Conservation (phyloP, 2,113 vertebrate genomes). For the Toxostoma redivivum region DNA sequence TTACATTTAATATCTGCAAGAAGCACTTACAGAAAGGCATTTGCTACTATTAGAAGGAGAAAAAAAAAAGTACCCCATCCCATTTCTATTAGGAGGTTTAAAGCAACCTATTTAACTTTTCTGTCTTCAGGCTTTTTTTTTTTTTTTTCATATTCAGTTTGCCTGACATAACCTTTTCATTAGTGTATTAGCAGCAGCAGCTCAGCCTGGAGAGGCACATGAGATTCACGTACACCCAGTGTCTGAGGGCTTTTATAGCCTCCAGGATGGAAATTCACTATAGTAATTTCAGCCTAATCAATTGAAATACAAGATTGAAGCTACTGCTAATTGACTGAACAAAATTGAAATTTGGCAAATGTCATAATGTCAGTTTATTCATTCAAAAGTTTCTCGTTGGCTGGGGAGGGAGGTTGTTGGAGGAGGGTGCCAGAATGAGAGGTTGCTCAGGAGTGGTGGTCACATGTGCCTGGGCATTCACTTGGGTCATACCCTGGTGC, state of each 20-base stretch:
- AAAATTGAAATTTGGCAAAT: background rate
- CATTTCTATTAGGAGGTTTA: constrained; percentile 19
- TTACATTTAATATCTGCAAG: constrained; percentile 31
- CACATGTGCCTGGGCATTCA: background rate
- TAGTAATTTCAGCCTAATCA: constrained; percentile 32
- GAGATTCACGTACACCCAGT: background rate
- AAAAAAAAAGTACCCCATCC: background rate
- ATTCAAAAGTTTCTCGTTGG: background rate
- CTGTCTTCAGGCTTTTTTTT: background rate
- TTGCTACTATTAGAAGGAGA: background rate
- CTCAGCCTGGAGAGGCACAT: background rate
- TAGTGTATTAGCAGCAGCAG: background rate
- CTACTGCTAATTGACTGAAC: background rate
- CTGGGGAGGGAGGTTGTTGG: background rate
- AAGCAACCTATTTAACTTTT: constrained; percentile 29
- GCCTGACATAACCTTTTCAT: constrained; percentile 8
- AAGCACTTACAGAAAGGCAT: background rate
- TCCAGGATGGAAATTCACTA: constrained; percentile 29
- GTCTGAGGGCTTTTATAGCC: background rate
- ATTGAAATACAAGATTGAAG: background rate
- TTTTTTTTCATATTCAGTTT: background rate
- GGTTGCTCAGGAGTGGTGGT: fast-evolving
- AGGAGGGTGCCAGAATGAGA: background rate
- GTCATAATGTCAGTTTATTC: background rate
- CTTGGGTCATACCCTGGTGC: background rate